phyloP scores from a whole-genome alignment of 2,113 vertebrate species.

The Anolis sagrei region DNA sequence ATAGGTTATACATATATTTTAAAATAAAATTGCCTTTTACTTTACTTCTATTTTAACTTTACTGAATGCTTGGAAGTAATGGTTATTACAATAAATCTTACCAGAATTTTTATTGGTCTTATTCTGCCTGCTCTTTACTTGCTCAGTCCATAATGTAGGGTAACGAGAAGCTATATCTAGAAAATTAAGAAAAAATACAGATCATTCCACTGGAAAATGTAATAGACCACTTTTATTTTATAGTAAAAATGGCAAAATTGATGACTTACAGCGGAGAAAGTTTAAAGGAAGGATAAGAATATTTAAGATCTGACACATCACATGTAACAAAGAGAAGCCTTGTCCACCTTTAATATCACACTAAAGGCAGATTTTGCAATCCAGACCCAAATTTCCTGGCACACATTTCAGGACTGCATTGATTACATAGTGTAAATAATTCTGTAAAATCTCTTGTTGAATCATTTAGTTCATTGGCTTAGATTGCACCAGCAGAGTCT shows the following conservation, averaged over 20 bases:
- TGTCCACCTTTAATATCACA: neutral
- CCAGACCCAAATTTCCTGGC: neutral
- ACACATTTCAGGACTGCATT: neutral
- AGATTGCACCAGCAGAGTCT: neutral
- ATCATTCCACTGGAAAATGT: neutral
- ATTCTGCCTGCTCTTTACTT: conserved; percentile 95
- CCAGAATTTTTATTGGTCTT: conserved; percentile 92
- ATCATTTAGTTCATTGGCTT: neutral
- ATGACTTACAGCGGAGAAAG: neutral
- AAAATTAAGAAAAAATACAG: neutral
- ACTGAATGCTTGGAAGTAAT: neutral
- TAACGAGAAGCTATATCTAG: conserved; percentile 92
- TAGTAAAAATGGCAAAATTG: neutral
- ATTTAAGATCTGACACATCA: neutral
- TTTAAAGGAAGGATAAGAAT: neutral
- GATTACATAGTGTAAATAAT: neutral
- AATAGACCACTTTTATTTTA: neutral
- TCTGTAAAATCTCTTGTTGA: neutral
- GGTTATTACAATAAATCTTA: conserved; percentile 56
- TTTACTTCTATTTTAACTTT: neutral
- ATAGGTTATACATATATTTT: neutral
- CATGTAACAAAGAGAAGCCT: neutral
- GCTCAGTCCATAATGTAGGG: conserved; percentile 94
- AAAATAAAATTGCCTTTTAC: neutral
- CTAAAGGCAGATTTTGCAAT: neutral